Evolutionary conservation across 2,888 invertebrate genomes (phyloP).

Genomic region (Taenaris catops): DNA sequence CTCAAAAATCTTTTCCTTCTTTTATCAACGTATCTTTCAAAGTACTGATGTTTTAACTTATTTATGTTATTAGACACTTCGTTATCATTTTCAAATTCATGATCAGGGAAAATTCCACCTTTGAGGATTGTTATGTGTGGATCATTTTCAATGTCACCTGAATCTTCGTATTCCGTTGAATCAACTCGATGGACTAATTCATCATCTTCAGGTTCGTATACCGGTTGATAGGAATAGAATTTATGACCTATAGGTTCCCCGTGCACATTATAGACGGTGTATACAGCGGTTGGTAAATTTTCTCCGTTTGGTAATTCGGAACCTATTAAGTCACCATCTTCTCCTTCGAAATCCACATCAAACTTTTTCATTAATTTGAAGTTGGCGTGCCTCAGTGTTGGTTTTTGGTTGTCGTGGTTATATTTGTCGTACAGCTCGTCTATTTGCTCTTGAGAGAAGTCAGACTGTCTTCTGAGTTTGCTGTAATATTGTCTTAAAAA

Average conservation of each 20-base stretch:
- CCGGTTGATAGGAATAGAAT: constrained; percentile 69
- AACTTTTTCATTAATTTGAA: constrained; percentile 70
- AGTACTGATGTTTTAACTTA: constrained; percentile 65
- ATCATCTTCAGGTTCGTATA: constrained; percentile 64
- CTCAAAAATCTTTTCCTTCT: constrained; percentile 57
- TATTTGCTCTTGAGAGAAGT: constrained; percentile 45
- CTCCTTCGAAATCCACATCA: constrained; percentile 48
- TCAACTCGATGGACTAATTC: constrained; percentile 51
- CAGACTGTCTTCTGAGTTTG: constrained; percentile 43
- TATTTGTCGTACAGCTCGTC: constrained; percentile 68
- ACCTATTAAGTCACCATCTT: constrained; percentile 41
- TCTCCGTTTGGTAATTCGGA: constrained; percentile 40
- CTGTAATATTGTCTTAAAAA: constrained; percentile 66
- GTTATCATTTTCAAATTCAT: constrained; percentile 29
- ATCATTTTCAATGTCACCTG: constrained; percentile 43
- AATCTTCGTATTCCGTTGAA: constrained; percentile 49
- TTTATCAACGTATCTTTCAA: constrained; percentile 64
- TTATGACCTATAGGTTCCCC: constrained; percentile 71
- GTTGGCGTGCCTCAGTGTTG: constrained; percentile 67
- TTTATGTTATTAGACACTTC: constrained; percentile 50
- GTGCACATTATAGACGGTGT: constrained; percentile 68
- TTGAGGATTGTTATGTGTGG: constrained; percentile 61
- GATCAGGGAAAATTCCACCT: constrained; percentile 61
- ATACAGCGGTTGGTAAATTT: constrained; percentile 63
- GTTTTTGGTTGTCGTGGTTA: constrained; percentile 56